These are phyloP conservation scores for Lanistes nyassanus DNA, from an alignment of 1,140 invertebrate species.

Conservation along the genomic window DNA sequence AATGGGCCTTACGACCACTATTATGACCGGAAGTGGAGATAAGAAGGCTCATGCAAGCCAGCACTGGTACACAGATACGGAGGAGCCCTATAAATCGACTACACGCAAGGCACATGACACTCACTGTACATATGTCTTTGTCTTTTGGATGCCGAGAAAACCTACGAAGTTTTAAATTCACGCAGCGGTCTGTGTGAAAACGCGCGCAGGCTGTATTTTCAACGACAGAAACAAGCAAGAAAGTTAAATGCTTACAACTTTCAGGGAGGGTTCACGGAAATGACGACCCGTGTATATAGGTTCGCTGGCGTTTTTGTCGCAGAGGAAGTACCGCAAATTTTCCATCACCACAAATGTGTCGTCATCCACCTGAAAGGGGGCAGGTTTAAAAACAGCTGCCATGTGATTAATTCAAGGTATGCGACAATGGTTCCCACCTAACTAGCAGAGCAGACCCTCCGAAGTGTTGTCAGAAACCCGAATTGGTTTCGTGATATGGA, in stretches of 20 bases:
- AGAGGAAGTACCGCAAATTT: constrained; percentile 64
- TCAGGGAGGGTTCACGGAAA: constrained; percentile 65
- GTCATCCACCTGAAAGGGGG: constrained; percentile 59
- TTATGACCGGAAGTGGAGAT: too few species aligned
- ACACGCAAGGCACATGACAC: too few species aligned
- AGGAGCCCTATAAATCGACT: too few species aligned
- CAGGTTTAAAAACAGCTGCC: constrained; percentile 55
- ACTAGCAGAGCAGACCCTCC: too few species aligned
- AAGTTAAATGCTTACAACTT: constrained; percentile 55
- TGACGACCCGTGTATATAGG: constrained; percentile 66
- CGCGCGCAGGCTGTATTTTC: constrained; percentile 48
- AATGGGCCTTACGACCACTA: too few species aligned
- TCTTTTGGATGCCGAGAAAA: too few species aligned
- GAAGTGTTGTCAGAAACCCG: constrained; percentile 8
- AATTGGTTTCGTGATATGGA: constrained; percentile 8
- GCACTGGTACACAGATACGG: too few species aligned
- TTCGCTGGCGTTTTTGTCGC: constrained; percentile 32
- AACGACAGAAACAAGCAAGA: constrained; percentile 40
- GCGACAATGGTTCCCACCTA: constrained; percentile 23
- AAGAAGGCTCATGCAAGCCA: too few species aligned
- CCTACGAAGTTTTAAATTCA: too few species aligned
- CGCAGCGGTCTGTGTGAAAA: too few species aligned
- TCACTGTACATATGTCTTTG: too few species aligned
- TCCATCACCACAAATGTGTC: constrained; percentile 81
- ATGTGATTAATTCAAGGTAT: constrained; percentile 50